Evolutionary conservation across 2,113 vertebrate genomes (phyloP).

Genomic region (Peromyscus maniculatus): DNA sequence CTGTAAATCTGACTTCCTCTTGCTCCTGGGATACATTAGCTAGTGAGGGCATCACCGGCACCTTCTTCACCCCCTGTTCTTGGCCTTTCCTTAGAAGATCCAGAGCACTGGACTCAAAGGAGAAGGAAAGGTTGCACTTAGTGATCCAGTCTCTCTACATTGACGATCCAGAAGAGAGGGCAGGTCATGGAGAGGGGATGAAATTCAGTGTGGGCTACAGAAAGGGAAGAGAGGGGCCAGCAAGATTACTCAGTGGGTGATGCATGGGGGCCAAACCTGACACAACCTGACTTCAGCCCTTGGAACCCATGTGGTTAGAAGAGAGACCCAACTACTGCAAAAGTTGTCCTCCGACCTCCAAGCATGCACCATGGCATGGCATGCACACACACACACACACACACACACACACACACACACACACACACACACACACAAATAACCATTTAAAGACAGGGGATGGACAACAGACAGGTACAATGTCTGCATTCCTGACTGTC

Average conservation of each 20-base stretch:
- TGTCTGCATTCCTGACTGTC: background rate
- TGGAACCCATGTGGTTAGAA: background rate
- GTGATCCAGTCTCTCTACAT: background rate
- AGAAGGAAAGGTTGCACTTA: background rate
- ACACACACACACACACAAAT: background rate
- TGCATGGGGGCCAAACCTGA: background rate
- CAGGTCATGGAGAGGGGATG: background rate
- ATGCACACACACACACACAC: background rate
- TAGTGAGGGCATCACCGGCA: background rate
- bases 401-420: background rate
- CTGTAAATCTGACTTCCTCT: background rate
- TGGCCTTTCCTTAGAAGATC: background rate
- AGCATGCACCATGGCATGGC: background rate
- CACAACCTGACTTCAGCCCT: too few species aligned
- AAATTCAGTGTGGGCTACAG: background rate
- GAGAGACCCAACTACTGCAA: background rate
- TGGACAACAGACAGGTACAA: fast-evolving
- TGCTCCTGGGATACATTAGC: background rate
- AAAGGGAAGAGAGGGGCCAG: background rate
- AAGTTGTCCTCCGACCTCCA: background rate
- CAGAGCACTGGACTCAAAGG: background rate
- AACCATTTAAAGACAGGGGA: background rate
- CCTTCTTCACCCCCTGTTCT: background rate
- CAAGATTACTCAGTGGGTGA: background rate
- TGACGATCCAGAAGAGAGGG: background rate